These are phyloP conservation scores for Cisticola juncidis DNA, from an alignment of 2,113 vertebrate genomes.

Conservation along the genomic window DNA sequence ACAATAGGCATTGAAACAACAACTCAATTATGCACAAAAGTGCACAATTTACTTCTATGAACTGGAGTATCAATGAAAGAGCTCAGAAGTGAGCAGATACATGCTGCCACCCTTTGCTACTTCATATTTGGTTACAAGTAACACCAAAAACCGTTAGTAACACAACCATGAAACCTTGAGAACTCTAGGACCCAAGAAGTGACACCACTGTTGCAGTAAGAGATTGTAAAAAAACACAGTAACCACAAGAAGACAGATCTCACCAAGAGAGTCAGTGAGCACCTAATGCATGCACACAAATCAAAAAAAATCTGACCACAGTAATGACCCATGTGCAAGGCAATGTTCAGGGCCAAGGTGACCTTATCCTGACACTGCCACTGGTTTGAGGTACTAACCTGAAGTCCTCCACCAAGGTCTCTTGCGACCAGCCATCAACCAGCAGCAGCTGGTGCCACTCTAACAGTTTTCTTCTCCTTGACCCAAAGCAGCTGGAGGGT, in stretches of 20 bases:
- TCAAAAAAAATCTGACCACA: background rate
- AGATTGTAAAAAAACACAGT: background rate
- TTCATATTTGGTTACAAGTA: background rate
- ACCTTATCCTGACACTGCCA: accelerated
- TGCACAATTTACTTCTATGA: background rate
- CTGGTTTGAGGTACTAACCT: background rate
- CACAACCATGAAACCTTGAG: background rate
- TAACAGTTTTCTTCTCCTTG: background rate
- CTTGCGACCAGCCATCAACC: background rate
- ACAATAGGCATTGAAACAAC: background rate
- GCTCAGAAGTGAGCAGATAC: accelerated
- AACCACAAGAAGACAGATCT: background rate
- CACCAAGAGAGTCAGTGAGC: background rate
- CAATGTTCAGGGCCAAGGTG: background rate
- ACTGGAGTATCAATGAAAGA: background rate
- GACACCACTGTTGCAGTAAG: background rate
- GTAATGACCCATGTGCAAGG: background rate
- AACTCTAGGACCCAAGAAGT: background rate
- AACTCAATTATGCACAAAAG: background rate
- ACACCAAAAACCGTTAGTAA: background rate
- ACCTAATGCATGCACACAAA: accelerated
- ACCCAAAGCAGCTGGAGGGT: background rate
- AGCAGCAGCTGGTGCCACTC: background rate
- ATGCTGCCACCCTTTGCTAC: background rate
- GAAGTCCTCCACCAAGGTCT: accelerated